Evolutionary conservation across 2,888 invertebrate genomes (phyloP).

Genomic region (Epistrophe grossulariae): DNA sequence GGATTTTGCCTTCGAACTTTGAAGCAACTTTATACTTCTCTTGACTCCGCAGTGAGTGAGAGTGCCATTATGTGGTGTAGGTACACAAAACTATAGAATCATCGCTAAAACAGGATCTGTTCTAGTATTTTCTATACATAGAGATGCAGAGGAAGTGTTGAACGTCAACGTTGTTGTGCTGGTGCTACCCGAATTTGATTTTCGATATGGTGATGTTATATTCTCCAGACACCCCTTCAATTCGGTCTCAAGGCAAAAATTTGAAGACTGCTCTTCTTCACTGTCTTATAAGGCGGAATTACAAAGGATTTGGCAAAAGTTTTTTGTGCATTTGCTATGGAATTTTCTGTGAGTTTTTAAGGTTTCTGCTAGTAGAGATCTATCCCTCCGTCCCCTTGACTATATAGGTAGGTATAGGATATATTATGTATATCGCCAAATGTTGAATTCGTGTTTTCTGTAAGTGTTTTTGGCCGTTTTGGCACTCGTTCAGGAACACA

Average conservation of each 20-base stretch:
- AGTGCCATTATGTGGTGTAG: conserved; percentile 73
- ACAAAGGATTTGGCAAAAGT: conserved; percentile 70
- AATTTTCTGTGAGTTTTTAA: conserved; percentile 6
- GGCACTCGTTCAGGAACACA: conserved; percentile 36
- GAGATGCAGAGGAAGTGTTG: conserved; percentile 1
- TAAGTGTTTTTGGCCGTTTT: conserved; percentile 66
- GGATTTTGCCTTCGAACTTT: conserved; percentile 50
- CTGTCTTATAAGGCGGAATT: conserved; percentile 58
- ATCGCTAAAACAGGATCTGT: conserved; percentile 64
- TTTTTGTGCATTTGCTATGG: conserved; percentile 49
- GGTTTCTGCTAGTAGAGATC: not conserved
- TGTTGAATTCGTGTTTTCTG: conserved; percentile 52
- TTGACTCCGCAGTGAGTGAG: conserved; percentile 27
- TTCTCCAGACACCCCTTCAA: conserved; percentile 1
- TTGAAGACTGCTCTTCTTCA: conserved; percentile 56
- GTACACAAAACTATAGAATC: conserved; percentile 66
- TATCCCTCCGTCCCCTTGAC: not conserved
- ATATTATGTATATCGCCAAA: conserved; percentile 52
- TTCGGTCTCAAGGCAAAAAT: conserved; percentile 37
- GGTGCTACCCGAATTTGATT: conserved; percentile 57
- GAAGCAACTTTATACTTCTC: conserved; percentile 51
- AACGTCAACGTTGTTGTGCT: not conserved
- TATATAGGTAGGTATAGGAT: not conserved
- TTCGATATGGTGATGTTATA: conserved; percentile 50
- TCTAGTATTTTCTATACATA: not conserved